Conservation (phyloP, 1,140 invertebrate species). For the Ips nitidus region DNA sequence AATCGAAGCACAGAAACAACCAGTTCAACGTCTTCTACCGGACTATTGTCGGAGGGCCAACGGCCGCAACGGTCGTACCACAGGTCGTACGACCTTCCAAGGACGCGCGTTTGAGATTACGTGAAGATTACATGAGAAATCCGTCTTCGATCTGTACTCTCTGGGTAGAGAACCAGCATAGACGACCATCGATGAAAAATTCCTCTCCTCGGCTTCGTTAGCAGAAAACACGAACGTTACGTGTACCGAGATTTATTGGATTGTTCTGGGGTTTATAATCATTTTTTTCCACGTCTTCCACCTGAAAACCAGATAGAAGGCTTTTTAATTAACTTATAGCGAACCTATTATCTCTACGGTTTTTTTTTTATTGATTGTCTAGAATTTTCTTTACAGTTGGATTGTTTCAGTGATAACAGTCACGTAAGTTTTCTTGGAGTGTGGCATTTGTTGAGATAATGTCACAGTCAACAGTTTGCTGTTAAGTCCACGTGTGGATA, state of each 20-base stretch:
- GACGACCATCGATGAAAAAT: neutral
- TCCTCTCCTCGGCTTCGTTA: neutral
- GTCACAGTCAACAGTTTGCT: too few species aligned
- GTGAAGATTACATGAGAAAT: slow-evolving; percentile 15
- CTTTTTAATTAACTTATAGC: too few species aligned
- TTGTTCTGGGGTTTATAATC: neutral
- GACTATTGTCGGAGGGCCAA: slow-evolving; percentile 12
- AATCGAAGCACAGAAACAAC: neutral
- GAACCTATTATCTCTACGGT: too few species aligned
- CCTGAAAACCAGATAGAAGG: too few species aligned
- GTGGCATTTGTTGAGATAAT: too few species aligned
- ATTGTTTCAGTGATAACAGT: too few species aligned
- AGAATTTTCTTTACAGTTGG: too few species aligned
- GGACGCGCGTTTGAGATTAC: slow-evolving; percentile 19
- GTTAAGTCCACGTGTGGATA: too few species aligned
- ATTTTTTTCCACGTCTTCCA: too few species aligned
- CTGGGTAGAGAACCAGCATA: neutral
- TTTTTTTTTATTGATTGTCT: too few species aligned
- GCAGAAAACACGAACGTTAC: neutral
- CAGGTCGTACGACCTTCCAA: slow-evolving; percentile 17
- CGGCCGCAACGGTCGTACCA: neutral
- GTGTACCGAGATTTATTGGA: neutral
- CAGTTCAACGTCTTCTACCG: neutral
- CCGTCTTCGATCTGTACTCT: slow-evolving; percentile 5
- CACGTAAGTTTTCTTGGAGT: too few species aligned